phyloP scores from a whole-genome alignment of 2,888 invertebrate genomes.

The Pardosa pseudoannulata region DNA sequence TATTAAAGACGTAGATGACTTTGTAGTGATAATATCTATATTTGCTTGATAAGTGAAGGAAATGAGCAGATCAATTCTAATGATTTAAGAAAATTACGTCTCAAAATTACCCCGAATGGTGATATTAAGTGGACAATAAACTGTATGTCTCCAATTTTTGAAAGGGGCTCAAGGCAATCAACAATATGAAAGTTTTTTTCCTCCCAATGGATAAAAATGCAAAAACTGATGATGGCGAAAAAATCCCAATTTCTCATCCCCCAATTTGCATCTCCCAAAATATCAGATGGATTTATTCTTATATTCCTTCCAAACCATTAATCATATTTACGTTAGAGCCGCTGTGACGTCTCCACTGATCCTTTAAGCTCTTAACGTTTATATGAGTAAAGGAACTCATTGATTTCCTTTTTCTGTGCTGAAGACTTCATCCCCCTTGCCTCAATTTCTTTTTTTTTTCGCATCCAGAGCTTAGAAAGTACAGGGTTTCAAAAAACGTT shows the following conservation, averaged over 20 bases:
- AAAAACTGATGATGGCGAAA: too few relatives aligned
- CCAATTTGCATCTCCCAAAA: neutral
- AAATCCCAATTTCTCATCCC: neutral
- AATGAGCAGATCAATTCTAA: too few relatives aligned
- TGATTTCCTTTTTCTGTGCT: neutral
- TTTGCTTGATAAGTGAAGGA: too few relatives aligned
- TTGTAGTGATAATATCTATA: too few relatives aligned
- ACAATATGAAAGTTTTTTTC: too few relatives aligned
- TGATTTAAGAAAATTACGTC: too few relatives aligned
- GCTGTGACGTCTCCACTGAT: neutral
- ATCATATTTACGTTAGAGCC: slow-evolving; percentile 15
- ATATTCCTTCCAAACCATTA: neutral
- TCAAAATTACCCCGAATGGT: too few relatives aligned
- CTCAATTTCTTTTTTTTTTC: neutral
- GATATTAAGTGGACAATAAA: too few relatives aligned
- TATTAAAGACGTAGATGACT: too few relatives aligned
- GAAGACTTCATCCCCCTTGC: neutral
- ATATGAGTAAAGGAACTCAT: slow-evolving; percentile 12
- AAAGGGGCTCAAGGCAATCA: too few relatives aligned
- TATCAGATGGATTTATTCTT: neutral
- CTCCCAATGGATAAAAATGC: too few relatives aligned
- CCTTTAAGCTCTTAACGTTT: slow-evolving; percentile 19
- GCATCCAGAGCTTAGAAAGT: neutral
- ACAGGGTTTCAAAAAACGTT: neutral
- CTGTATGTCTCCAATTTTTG: too few relatives aligned